These are phyloP conservation scores for Pseudocheirus occidentalis DNA, from an alignment of 2,797 vertebrate genomes.

Conservation along the genomic window DNA sequence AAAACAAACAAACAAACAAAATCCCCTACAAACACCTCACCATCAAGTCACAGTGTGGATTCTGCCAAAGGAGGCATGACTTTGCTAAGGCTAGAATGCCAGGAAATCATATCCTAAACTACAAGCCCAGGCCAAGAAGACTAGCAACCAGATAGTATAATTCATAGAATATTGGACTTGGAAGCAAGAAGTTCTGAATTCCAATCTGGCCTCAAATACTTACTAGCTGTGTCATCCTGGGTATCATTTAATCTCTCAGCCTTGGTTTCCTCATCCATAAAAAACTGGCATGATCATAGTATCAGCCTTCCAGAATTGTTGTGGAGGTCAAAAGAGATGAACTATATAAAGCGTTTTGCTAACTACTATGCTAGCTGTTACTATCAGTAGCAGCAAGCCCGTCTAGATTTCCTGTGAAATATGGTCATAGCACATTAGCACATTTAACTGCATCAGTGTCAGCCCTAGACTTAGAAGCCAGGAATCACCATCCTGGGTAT, in stretches of 20 bases:
- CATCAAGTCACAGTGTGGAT: not conserved
- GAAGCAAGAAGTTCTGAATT: not conserved
- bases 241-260: not conserved
- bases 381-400: not conserved
- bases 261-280: not conserved
- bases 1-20: not conserved
- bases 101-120: not conserved
- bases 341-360: not conserved
- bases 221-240: not conserved
- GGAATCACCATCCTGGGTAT: slow-evolving; percentile 50
- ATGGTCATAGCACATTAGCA: not conserved
- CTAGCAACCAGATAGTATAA: not conserved
- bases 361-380: not conserved
- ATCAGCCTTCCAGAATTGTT: not conserved
- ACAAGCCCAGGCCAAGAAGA: not conserved
- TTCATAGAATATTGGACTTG: not conserved
- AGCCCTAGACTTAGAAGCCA: slow-evolving; percentile 64
- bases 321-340: not conserved
- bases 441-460: slow-evolving; percentile 70
- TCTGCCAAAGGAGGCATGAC: not conserved
- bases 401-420: not conserved
- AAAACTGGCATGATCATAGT: not conserved
- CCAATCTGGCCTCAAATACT: not conserved
- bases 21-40: not conserved
- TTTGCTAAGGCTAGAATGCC: not conserved